Evolutionary conservation across 1,140 invertebrate genomes (phyloP).

Genomic region (Sogatella furcifera): DNA sequence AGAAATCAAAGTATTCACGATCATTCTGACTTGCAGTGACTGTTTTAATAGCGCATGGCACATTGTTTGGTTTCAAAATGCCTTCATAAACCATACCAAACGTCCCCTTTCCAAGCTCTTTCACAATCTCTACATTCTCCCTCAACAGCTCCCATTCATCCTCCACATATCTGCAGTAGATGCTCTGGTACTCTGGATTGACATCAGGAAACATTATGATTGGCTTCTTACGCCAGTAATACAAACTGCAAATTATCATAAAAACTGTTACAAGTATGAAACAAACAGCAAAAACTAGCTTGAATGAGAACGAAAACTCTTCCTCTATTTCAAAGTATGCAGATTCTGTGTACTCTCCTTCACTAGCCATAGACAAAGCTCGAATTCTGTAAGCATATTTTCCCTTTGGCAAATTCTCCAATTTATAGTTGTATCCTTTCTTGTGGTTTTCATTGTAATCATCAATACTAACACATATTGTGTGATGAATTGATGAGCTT

Average conservation of each 20-base stretch:
- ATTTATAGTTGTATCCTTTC: slow-evolving; percentile 1
- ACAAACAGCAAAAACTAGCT: slow-evolving; percentile 3
- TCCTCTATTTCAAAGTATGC: slow-evolving; percentile 12
- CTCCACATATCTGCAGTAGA: slow-evolving; percentile 48
- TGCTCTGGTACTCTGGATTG: slow-evolving; percentile 21
- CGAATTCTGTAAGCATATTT: slow-evolving; percentile 15
- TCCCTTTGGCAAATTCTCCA: slow-evolving; percentile 9
- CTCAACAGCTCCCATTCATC: slow-evolving; percentile 94
- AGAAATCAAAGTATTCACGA: slow-evolving; percentile 69
- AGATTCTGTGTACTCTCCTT: slow-evolving; percentile 15
- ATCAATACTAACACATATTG: slow-evolving; percentile 14
- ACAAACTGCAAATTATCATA: slow-evolving; percentile 7
- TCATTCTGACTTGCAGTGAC: slow-evolving; percentile 80
- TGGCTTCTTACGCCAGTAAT: slow-evolving; percentile 16
- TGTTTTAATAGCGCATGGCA: slow-evolving; percentile 83
- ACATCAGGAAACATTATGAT: slow-evolving; percentile 11
- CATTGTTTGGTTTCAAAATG: slow-evolving; percentile 38
- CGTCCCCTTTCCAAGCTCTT: slow-evolving; percentile 84
- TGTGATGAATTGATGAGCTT: slow-evolving; percentile 25
- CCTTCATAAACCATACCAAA: slow-evolving; percentile 91
- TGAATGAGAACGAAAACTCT: slow-evolving; percentile 5
- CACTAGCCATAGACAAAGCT: slow-evolving; percentile 21
- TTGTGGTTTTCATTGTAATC: slow-evolving; percentile 1
- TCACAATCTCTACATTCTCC: slow-evolving; percentile 64
- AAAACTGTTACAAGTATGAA: slow-evolving; percentile 3